A percentile compares a stretch with the other conserved stretches of the same genome.
Evolutionary conservation across 1,140 invertebrate genomes (phyloP).

Genomic region (Cotesia vestalis): DNA sequence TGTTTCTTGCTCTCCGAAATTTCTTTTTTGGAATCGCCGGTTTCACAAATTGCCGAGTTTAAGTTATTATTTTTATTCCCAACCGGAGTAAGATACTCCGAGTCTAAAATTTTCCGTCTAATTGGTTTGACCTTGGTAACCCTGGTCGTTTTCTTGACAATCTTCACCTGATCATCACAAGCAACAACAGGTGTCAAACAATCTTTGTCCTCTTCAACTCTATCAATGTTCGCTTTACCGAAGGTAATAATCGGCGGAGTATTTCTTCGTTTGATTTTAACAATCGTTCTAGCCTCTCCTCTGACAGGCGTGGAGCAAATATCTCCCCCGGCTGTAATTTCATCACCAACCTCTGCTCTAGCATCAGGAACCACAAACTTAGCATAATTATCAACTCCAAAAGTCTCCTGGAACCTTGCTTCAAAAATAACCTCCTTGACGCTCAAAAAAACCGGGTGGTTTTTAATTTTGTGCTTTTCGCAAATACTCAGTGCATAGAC

Average conservation of each 20-base stretch:
- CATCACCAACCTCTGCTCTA: background rate
- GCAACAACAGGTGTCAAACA: background rate
- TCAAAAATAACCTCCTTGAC: conserved; percentile 36
- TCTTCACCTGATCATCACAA: background rate
- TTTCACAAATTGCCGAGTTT: no score
- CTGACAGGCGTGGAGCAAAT: conserved; percentile 4
- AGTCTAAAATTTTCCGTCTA: conserved; percentile 11
- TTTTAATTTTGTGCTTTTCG: conserved; percentile 42
- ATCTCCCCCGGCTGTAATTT: background rate
- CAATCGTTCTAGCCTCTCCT: background rate
- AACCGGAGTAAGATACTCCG: background rate
- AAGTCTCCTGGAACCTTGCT: conserved; percentile 22
- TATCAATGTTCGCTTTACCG: background rate
- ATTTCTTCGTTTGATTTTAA: background rate
- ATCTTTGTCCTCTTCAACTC: conserved; percentile 4
- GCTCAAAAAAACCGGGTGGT: conserved; percentile 48
- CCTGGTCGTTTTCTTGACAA: background rate
- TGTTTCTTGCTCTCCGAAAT: no score
- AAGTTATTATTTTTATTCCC: background rate
- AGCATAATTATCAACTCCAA: background rate
- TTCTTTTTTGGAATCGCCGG: no score
- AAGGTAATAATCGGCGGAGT: conserved; percentile 1
- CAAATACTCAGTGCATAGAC: conserved; percentile 44
- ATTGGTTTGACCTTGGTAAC: background rate
- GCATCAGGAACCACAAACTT: background rate